Evolutionary conservation across 2,888 invertebrate genomes (phyloP), one percentile per base, ranked within the genome.

Genomic region (Linnaemya vulpina): DNA sequence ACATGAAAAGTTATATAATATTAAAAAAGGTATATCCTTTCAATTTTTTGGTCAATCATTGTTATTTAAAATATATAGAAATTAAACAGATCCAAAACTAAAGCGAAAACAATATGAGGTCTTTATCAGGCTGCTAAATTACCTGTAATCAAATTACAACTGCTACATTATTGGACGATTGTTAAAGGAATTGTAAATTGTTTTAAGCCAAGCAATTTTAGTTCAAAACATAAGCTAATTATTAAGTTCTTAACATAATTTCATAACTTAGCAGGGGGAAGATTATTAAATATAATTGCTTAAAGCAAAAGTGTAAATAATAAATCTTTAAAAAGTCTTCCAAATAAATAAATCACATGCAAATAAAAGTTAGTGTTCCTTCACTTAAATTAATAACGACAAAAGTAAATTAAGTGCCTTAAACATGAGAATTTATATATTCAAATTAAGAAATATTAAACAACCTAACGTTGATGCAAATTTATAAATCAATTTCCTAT

Each of bases 401-500:
- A 11, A 17, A 38, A 60, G 35, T 20, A 62, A 74, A 8, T 8
- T 25, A 74, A 74, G 80, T 81, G 80, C 74, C 74, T 81, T 51
- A 80, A 38, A 73, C 35, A 46, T 49, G 17, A 62, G 13, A 35
- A 67, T 40, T 9, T 46, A 65, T n/a, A n/a, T 11, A 10, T 17
- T 1, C 5, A 17, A 17, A 38, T 43, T 4, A 7, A 60, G 2
- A 60, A 60, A 17, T 15, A 35, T 38, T 49, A 22, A n/a, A 17
- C 5, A 9, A n/a, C n/a, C n/a, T n/a, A n/a, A 20, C 55, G 25
- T 46, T 46, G 20, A 68, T 20, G 40, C 67, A 73, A 79, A 65
- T 80, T 80, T 80, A 65, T 71, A 62, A 20, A 38, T 55, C 30
- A 15, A 60, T 51, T 65, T 30, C 1, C 35, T 58, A n/a, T 58